Evolutionary conservation across 92 coral and sea anemone genomes (phyloP).

Genomic region (Galaxea fascicularis): DNA sequence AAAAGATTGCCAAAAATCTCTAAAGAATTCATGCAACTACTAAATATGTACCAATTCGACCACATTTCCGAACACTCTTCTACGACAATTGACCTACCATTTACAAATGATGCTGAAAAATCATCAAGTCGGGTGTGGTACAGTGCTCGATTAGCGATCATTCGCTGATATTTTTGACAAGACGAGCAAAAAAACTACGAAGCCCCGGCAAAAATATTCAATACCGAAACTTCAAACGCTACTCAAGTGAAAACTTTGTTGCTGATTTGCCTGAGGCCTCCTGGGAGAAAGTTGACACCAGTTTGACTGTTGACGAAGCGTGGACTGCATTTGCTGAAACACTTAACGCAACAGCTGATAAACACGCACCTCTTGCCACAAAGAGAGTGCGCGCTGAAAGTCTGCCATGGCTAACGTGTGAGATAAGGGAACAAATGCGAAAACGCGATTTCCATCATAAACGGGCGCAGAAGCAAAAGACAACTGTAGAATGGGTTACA

Average conservation of each 20-base stretch:
- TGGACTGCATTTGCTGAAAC: slow-evolving; percentile 7
- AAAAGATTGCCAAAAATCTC: slow-evolving; percentile 13
- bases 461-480: slow-evolving; percentile 33
- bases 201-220: too few species aligned
- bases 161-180: slow-evolving; percentile 55
- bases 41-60: slow-evolving; percentile 21
- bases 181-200: slow-evolving; percentile 45
- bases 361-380: slow-evolving; percentile 1
- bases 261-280: slow-evolving; percentile 32
- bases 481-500: too few species aligned
- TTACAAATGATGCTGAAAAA: background rate
- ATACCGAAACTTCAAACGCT: too few species aligned
- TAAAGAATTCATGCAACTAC: slow-evolving; percentile 35
- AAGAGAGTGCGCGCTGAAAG: background rate
- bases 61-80: background rate
- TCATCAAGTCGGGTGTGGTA: slow-evolving; percentile 26
- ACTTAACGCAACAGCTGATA: background rate
- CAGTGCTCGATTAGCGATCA: slow-evolving; percentile 62
- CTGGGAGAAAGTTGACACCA: slow-evolving; percentile 36
- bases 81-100: background rate
- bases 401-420: slow-evolving; percentile 66
- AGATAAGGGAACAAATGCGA: slow-evolving; percentile 59
- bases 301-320: slow-evolving; percentile 24
- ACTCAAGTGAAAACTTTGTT: slow-evolving; percentile 27
- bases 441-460: slow-evolving; percentile 64